Base-by-base conservation (phyloP, 2,797 vertebrate genomes). In the Gymnodraco acuticeps region DNA sequence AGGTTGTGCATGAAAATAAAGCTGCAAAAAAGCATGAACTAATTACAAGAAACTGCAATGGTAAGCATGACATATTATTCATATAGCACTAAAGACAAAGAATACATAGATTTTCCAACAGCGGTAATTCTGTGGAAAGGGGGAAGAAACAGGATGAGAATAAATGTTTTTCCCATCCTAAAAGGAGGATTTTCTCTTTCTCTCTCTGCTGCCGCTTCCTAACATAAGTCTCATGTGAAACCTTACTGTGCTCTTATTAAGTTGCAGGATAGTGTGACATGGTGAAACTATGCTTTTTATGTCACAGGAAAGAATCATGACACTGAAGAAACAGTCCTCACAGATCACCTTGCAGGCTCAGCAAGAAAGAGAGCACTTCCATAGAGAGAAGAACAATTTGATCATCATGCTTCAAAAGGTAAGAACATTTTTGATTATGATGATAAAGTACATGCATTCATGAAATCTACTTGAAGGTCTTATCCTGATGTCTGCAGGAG, bases 311-410 rank as follows among this genome's bases (percentile, higher is more conserved):
- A 96, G 96, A 88, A 94, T 99, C 74, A 92, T 96, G 88, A 95
- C 96, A 8, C 92, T 99, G 87, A 99, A 97, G 95, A 98, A 97
- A 83, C 98, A 99, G 92, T 96, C 97, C 14, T 87, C 91, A 20
- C 95, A 95, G 92, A 95, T 94, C 42, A 90, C 86, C 38, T 90
- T 93, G 72, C 95, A 95, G 88, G 85, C 94, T 75, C 94, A 95
- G 83, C 91, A 93, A 64, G 95, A 96, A 73, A 92, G 93, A 76
- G 94, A 96, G 45, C 92, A 87, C 74, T 95, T 96, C 84, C 90
- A 95, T 76, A 94, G 92, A 71, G 95, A 96, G 89, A 95, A 95
- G 81, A 94, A 89, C 87, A 95, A 93, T 76, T 76, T 96, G 81
- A 90, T 95, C 17, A 20, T 94, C 65, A 95, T 96, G 95, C 89